A percentile compares a stretch with the other conserved stretches of the same genome.
Conservation (phyloP, 2,797 vertebrate species). For the Sebastes minor region DNA sequence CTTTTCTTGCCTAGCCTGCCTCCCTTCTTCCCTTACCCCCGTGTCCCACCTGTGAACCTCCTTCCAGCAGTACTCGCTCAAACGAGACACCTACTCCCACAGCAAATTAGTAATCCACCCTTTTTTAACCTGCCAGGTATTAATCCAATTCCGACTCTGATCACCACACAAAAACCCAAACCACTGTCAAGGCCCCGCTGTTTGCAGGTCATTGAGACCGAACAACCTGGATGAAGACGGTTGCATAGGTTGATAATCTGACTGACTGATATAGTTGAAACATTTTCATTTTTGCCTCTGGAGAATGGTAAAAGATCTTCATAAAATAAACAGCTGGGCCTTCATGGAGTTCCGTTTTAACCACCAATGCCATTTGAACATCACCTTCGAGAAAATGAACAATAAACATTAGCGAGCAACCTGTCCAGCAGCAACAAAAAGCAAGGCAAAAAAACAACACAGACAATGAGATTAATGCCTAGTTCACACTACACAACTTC, state of each 20-base stretch:
- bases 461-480: not conserved
- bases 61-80: slow-evolving; percentile 29
- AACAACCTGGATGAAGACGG: slow-evolving; percentile 30
- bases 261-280: not conserved
- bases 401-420: not conserved
- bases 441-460: not conserved
- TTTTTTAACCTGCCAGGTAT: not conserved
- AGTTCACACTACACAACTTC: too few species aligned
- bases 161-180: slow-evolving; percentile 32
- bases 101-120: not conserved
- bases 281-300: not conserved
- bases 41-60: slow-evolving; percentile 19
- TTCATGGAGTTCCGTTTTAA: not conserved
- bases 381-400: not conserved
- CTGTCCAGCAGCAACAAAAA: not conserved
- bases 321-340: not conserved
- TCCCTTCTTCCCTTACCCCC: slow-evolving; percentile 19
- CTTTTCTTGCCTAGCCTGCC: slow-evolving; percentile 22
- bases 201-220: slow-evolving; percentile 71
- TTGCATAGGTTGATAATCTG: not conserved
- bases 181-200: slow-evolving; percentile 49
- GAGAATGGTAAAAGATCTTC: not conserved
- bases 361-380: not conserved
- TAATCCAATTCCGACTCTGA: not conserved
- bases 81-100: slow-evolving; percentile 16